Evolutionary conservation across 2,888 invertebrate species (phyloP).

Genomic region (Parthenolecanium corni): DNA sequence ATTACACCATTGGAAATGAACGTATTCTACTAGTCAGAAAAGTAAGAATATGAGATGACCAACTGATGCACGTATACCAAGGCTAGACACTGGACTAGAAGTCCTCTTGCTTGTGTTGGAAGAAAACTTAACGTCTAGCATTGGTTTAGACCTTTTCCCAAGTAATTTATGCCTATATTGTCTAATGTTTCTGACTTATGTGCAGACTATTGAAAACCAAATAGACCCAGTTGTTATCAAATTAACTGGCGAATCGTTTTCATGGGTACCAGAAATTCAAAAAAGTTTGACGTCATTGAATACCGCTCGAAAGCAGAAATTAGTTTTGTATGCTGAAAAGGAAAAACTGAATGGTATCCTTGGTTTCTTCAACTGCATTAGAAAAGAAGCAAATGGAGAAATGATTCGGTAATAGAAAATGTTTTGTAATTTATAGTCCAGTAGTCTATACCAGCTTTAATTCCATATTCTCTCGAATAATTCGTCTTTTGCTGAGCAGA

Average conservation of each 20-base stretch:
- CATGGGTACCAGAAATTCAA: slow-evolving; percentile 46
- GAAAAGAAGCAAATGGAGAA: slow-evolving; percentile 63
- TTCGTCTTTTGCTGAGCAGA: slow-evolving; percentile 35
- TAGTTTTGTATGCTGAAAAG: slow-evolving; percentile 55
- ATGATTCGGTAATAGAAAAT: slow-evolving; percentile 38
- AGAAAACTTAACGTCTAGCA: too few relatives aligned
- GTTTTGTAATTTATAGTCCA: too few relatives aligned
- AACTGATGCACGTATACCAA: too few relatives aligned
- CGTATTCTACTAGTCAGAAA: slow-evolving; percentile 47
- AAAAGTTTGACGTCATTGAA: slow-evolving; percentile 39
- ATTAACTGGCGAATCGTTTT: slow-evolving; percentile 40
- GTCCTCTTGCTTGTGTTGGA: too few relatives aligned
- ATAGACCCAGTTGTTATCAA: slow-evolving; percentile 44
- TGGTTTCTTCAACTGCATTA: slow-evolving; percentile 79
- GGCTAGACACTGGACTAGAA: too few relatives aligned
- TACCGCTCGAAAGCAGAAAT: slow-evolving; percentile 41
- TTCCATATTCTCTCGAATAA: too few relatives aligned
- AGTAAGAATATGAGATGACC: too few relatives aligned
- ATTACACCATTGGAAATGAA: slow-evolving; percentile 44
- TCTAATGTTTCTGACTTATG: neutral
- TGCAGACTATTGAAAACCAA: neutral
- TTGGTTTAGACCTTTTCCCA: too few relatives aligned
- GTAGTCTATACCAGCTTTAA: too few relatives aligned
- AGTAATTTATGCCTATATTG: too few relatives aligned
- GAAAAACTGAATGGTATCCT: slow-evolving; percentile 64